Conservation (phyloP, 2,888 invertebrate genomes). For the Orchesella flavescens region DNA sequence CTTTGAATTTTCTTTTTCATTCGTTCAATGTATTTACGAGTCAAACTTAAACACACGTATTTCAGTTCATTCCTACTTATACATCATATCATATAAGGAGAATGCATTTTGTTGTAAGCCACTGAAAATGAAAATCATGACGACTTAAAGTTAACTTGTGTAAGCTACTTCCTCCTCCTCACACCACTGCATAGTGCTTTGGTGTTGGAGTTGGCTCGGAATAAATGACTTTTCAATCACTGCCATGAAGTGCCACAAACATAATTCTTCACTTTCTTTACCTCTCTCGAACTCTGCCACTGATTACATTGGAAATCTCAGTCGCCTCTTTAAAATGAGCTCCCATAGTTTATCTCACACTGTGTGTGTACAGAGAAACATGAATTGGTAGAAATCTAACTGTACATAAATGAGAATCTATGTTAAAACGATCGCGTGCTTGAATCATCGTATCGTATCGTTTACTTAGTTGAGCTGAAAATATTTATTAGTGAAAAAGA, state of each 20-base stretch:
- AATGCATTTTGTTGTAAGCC: neutral
- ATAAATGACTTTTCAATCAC: conserved; percentile 57
- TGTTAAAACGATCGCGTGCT: neutral
- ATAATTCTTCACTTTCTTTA: conserved; percentile 44
- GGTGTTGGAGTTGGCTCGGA: conserved; percentile 18
- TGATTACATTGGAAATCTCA: conserved; percentile 1
- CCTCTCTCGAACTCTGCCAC: neutral
- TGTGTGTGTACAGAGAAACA: neutral
- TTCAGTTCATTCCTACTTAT: no score
- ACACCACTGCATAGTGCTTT: neutral
- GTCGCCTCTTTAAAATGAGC: neutral
- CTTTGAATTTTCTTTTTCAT: neutral
- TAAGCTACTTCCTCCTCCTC: neutral
- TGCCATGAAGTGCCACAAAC: conserved; percentile 38
- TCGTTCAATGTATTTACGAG: neutral
- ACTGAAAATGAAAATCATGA: neutral
- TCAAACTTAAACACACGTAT: neutral
- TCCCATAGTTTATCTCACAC: conserved; percentile 6
- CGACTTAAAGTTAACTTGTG: neutral
- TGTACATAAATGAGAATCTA: neutral
- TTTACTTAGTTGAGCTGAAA: neutral
- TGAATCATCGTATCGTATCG: neutral
- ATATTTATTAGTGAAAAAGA: conserved; percentile 8
- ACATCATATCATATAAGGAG: no score
- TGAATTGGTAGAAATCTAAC: neutral